A percentile compares a stretch with the other conserved stretches of the same genome.
Evolutionary conservation across 1,140 invertebrate genomes (phyloP).

Genomic region (Penaeus japonicus): DNA sequence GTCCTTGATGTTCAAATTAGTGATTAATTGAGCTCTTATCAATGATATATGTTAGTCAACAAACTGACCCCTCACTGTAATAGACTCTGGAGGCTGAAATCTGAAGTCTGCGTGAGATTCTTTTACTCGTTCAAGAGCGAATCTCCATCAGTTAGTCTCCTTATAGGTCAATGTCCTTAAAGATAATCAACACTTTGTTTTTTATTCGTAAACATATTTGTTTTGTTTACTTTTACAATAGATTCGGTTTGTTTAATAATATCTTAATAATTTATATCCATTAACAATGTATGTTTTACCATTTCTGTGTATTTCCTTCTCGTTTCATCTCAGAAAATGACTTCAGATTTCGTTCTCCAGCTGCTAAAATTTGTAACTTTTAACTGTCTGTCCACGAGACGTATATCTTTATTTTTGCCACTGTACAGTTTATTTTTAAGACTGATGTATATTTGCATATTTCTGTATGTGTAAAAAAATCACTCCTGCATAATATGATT

Average conservation of each 20-base stretch:
- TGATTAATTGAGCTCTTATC: slow-evolving; percentile 18
- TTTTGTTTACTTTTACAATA: too few relatives aligned
- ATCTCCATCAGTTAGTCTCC: too few relatives aligned
- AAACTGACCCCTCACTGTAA: neutral
- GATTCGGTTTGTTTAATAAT: too few relatives aligned
- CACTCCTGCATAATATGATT: slow-evolving; percentile 36
- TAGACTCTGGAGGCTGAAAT: neutral
- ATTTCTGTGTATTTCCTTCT: neutral
- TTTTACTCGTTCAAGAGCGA: neutral
- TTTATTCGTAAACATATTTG: too few relatives aligned
- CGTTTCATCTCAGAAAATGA: too few relatives aligned
- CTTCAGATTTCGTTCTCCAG: too few relatives aligned
- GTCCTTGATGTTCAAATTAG: slow-evolving; percentile 23
- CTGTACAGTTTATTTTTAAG: slow-evolving; percentile 52
- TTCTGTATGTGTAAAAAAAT: slow-evolving; percentile 45
- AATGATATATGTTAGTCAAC: neutral
- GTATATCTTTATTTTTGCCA: slow-evolving; percentile 49
- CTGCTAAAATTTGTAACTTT: neutral
- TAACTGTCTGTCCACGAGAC: slow-evolving; percentile 21
- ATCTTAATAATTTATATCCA: too few relatives aligned
- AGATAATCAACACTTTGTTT: too few relatives aligned
- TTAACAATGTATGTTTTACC: too few relatives aligned
- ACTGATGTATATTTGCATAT: slow-evolving; percentile 53
- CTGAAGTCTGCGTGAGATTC: neutral
- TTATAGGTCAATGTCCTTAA: too few relatives aligned